Conservation (phyloP, 2,888 invertebrate species). For the Amaurobius ferox region DNA sequence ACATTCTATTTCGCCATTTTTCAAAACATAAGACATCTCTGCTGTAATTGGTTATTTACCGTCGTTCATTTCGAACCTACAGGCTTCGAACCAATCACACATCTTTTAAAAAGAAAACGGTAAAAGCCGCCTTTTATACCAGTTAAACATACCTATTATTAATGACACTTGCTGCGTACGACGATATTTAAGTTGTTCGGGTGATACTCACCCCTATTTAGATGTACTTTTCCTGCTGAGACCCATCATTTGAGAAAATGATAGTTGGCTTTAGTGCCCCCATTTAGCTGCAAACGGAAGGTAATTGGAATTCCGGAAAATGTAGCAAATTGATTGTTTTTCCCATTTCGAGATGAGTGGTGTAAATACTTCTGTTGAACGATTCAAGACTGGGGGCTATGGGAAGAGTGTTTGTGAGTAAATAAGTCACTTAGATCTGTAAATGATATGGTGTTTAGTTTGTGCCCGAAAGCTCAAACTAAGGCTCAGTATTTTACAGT, state of each 20-base stretch:
- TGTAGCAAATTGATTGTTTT: not conserved
- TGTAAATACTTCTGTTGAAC: not conserved
- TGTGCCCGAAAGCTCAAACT: not conserved
- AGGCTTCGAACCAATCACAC: not conserved
- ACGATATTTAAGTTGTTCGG: slow-evolving; percentile 1
- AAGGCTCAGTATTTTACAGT: no score
- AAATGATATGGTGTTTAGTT: slow-evolving; percentile 8
- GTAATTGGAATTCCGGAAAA: not conserved
- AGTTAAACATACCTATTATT: not conserved
- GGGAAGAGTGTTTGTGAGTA: not conserved
- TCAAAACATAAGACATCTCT: no score
- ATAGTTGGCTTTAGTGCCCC: not conserved
- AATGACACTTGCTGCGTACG: not conserved
- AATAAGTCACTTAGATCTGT: slow-evolving; percentile 5
- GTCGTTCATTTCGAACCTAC: not conserved
- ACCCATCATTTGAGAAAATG: no score
- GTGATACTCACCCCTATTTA: not conserved
- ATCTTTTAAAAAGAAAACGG: not conserved
- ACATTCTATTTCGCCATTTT: no score
- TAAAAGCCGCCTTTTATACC: not conserved
- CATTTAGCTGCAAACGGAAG: not conserved
- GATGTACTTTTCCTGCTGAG: not conserved
- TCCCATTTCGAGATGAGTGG: not conserved
- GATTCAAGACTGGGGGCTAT: not conserved
- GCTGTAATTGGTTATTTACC: slow-evolving; percentile 5